Evolutionary conservation across 2,888 invertebrate genomes (phyloP).

Genomic region (Eupeodes luniger): DNA sequence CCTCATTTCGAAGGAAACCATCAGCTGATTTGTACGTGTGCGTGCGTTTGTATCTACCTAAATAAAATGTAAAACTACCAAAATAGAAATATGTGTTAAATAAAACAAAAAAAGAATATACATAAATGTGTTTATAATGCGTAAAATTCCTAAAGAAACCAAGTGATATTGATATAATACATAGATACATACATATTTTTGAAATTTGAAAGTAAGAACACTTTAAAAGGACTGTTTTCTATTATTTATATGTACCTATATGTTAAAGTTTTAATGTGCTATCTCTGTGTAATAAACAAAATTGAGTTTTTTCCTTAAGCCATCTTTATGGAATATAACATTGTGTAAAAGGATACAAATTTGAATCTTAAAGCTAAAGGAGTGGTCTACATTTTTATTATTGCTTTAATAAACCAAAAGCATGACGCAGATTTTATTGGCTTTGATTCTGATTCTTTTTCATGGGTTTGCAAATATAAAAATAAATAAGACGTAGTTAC

Average conservation of each 20-base stretch:
- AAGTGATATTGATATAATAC: slow-evolving; percentile 11
- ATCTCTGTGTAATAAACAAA: neutral
- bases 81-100: slow-evolving; percentile 30
- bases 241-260: neutral
- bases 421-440: neutral
- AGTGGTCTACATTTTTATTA: neutral
- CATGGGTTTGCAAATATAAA: neutral
- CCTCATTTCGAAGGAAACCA: slow-evolving; percentile 53
- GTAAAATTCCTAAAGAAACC: slow-evolving; percentile 33
- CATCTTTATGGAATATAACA: neutral
- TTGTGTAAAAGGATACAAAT: neutral
- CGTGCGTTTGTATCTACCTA: slow-evolving; percentile 33
- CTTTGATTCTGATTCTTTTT: too few relatives aligned
- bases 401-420: neutral
- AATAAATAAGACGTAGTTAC: slow-evolving; percentile 11
- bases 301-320: neutral
- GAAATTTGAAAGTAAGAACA: slow-evolving; percentile 15
- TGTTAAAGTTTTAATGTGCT: neutral
- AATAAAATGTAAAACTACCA: slow-evolving; percentile 25
- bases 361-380: neutral
- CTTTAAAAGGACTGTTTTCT: slow-evolving; percentile 18
- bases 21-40: slow-evolving; percentile 66
- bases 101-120: neutral
- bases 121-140: slow-evolving; percentile 24
- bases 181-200: neutral